Percentiles rank a stretch among this genome's conserved stretches.
phyloP scores from a whole-genome alignment of 1,140 invertebrate species.

The Pissodes strobi region DNA sequence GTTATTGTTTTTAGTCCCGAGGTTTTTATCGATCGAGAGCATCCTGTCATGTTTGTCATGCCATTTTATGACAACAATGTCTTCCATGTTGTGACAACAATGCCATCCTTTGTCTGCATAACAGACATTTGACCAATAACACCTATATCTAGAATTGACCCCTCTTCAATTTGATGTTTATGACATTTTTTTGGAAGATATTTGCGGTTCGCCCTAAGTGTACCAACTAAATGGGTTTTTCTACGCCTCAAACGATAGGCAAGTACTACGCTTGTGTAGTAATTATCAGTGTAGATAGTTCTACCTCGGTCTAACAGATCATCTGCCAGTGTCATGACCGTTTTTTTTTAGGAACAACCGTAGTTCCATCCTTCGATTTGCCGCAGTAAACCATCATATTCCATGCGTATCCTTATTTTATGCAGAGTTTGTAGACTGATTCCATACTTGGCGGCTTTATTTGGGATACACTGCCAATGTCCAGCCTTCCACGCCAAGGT shows the following conservation, averaged over 20 bases:
- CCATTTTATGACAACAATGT: too few relatives aligned
- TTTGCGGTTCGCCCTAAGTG: constrained; percentile 50
- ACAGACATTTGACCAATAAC: constrained; percentile 49
- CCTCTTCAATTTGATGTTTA: constrained; percentile 52
- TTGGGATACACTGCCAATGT: too few relatives aligned
- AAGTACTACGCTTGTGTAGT: constrained; percentile 56
- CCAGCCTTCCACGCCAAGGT: too few relatives aligned
- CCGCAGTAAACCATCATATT: too few relatives aligned
- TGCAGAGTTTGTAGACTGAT: constrained; percentile 51
- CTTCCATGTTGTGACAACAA: constrained; percentile 54
- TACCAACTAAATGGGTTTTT: too few relatives aligned
- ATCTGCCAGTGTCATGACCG: too few relatives aligned
- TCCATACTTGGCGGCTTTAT: constrained; percentile 27
- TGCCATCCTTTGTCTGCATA: constrained; percentile 47
- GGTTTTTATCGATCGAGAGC: constrained; percentile 23
- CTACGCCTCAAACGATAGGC: too few relatives aligned
- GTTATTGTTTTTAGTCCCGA: too few relatives aligned
- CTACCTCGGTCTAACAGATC: constrained; percentile 26
- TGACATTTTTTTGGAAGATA: constrained; percentile 50
- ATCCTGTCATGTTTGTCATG: constrained; percentile 29
- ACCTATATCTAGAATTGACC: too few relatives aligned
- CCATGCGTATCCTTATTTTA: constrained; percentile 49
- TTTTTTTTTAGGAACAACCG: background rate
- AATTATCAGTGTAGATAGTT: too few relatives aligned
- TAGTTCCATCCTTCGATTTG: background rate